Conservation (phyloP, 2,113 vertebrate genomes). For the Catharus bicknelli region DNA sequence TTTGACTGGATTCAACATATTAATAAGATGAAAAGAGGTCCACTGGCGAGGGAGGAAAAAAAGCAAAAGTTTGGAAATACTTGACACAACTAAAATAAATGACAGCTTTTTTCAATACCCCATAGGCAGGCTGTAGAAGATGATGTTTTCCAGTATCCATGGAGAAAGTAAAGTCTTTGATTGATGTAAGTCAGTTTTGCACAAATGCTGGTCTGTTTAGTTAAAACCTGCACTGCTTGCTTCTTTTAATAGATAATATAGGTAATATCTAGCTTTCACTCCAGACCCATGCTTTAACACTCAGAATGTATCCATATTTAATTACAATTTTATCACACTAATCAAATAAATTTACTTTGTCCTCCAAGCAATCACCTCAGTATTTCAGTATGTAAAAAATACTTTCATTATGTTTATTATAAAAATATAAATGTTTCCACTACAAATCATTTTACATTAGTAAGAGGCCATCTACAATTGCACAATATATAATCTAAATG, state of each 20-base stretch:
- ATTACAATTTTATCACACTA: conserved; percentile 53
- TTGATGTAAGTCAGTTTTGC: neutral
- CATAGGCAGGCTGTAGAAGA: conserved; percentile 20
- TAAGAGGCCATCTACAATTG: conserved; percentile 97
- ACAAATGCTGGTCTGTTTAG: conserved; percentile 11
- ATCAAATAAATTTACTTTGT: conserved; percentile 62
- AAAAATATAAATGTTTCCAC: conserved; percentile 99
- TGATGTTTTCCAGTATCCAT: neutral
- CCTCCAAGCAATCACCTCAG: conserved; percentile 77
- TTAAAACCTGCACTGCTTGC: conserved; percentile 8
- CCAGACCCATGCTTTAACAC: conserved; percentile 43
- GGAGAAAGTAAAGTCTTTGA: conserved; percentile 42
- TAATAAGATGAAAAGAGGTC: conserved; percentile 43
- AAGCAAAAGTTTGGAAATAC: conserved; percentile 27
- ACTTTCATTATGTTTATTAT: conserved; percentile 99
- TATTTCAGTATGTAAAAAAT: conserved; percentile 95
- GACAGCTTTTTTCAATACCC: conserved; percentile 11
- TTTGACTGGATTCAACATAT: conserved; percentile 40
- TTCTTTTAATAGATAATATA: conserved; percentile 51
- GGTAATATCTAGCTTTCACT: conserved; percentile 44
- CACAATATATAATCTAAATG: conserved; percentile 84
- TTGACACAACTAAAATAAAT: conserved; percentile 43
- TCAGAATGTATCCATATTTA: conserved; percentile 45
- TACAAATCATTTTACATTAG: conserved; percentile 99
- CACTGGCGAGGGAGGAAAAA: conserved; percentile 46